These are phyloP conservation scores for Lepilemur ruficaudatus DNA, from an alignment of 2,797 vertebrate genomes.

Conservation along the genomic window DNA sequence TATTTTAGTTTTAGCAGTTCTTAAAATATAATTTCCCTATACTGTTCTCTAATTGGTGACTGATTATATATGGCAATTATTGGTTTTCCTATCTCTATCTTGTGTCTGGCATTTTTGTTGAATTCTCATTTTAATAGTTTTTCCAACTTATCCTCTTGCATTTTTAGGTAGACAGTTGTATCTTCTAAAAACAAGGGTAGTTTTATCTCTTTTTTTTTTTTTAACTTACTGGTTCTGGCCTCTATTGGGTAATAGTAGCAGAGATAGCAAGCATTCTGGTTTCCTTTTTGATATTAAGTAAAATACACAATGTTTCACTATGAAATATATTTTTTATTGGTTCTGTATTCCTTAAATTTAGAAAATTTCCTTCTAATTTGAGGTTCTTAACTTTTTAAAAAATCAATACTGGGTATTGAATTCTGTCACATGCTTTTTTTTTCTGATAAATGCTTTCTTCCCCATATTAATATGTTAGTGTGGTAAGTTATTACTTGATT, in stretches of 20 bases:
- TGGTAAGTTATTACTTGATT: background rate
- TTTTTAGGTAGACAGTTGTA: background rate
- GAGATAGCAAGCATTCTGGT: background rate
- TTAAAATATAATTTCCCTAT: background rate
- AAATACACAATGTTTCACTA: background rate
- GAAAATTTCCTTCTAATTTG: background rate
- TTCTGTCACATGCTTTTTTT: background rate
- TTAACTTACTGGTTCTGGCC: background rate
- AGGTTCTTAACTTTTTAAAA: background rate
- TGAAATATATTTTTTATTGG: background rate
- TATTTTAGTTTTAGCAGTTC: background rate
- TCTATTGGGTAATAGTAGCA: background rate
- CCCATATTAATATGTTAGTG: background rate
- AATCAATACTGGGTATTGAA: background rate
- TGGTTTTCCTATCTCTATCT: background rate
- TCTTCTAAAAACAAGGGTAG: background rate
- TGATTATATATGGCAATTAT: background rate
- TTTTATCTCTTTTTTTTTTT: background rate
- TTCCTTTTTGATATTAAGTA: background rate
- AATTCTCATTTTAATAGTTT: background rate
- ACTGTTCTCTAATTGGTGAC: background rate
- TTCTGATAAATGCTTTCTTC: background rate
- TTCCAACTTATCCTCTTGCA: background rate
- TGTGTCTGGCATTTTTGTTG: background rate
- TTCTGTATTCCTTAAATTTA: background rate